phyloP scores from a whole-genome alignment of 2,797 vertebrate genomes.

The Microctenopoma steveboyesi region DNA sequence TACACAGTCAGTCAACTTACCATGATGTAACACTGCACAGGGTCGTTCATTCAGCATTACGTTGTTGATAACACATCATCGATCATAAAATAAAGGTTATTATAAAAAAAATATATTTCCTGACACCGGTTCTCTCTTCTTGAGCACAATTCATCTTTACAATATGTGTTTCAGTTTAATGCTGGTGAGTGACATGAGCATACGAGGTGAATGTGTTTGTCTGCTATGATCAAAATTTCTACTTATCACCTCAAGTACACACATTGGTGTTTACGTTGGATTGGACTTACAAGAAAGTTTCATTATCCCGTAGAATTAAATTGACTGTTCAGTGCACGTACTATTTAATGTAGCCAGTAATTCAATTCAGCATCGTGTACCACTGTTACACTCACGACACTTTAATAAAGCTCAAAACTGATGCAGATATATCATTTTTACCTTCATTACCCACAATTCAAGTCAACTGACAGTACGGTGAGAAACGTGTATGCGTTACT shows the following conservation, averaged over 20 bases:
- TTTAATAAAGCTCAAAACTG: too few relatives aligned
- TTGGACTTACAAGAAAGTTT: background rate
- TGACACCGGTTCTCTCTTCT: background rate
- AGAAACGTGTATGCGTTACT: too few relatives aligned
- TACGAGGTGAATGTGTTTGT: too few relatives aligned
- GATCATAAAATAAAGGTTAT: slow-evolving; percentile 3
- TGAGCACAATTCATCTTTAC: background rate
- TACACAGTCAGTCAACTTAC: background rate
- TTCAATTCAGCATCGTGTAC: background rate
- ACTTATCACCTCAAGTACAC: background rate
- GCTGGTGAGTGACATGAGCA: too few relatives aligned
- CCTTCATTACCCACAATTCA: too few relatives aligned
- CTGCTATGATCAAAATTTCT: too few relatives aligned
- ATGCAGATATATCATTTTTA: too few relatives aligned
- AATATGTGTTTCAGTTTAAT: too few relatives aligned
- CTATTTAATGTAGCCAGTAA: background rate
- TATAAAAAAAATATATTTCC: background rate
- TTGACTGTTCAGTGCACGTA: background rate
- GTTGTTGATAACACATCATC: background rate
- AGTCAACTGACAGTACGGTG: too few relatives aligned
- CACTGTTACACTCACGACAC: background rate
- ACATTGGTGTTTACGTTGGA: background rate
- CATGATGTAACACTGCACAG: background rate
- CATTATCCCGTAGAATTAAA: background rate
- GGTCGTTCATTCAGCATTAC: background rate